Evolutionary conservation across 2,888 invertebrate genomes (phyloP).

Genomic region (Spodoptera littoralis): DNA sequence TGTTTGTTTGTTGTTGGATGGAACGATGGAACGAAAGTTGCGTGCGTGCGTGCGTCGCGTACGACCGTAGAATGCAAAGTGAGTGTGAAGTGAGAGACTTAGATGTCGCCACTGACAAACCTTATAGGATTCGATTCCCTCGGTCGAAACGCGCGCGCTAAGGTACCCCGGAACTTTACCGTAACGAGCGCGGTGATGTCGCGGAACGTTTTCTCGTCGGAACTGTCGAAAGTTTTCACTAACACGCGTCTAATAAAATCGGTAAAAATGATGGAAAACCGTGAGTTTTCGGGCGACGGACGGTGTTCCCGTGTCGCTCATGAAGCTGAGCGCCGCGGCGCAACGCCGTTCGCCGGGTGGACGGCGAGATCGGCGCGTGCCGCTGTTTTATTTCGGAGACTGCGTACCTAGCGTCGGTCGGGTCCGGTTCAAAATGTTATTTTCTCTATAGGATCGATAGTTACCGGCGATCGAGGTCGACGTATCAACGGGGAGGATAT

Average conservation of each 20-base stretch:
- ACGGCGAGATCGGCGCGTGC: slow-evolving; percentile 1
- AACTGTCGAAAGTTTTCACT: slow-evolving; percentile 45
- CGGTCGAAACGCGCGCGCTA: slow-evolving; percentile 4
- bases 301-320: no score
- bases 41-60: no score
- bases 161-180: slow-evolving; percentile 20
- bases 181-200: slow-evolving; percentile 6
- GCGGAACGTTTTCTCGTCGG: slow-evolving; percentile 32
- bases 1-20: no score
- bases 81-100: no score
- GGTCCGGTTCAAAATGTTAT: slow-evolving; percentile 43
- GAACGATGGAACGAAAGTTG: fast-evolving
- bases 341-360: no score
- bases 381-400: slow-evolving; percentile 20
- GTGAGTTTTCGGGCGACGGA: background rate
- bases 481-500: slow-evolving; percentile 30
- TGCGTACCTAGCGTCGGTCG: slow-evolving; percentile 23
- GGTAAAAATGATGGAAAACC: slow-evolving; percentile 11
- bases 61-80: no score
- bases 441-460: slow-evolving; percentile 38
- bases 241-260: slow-evolving; percentile 40
- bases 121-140: no score
- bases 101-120: no score
- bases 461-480: slow-evolving; percentile 12
- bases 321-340: no score